Evolutionary conservation across 1,140 invertebrate species (phyloP), one percentile per base, ranked within the genome.

Genomic region (Sogatella furcifera): DNA sequence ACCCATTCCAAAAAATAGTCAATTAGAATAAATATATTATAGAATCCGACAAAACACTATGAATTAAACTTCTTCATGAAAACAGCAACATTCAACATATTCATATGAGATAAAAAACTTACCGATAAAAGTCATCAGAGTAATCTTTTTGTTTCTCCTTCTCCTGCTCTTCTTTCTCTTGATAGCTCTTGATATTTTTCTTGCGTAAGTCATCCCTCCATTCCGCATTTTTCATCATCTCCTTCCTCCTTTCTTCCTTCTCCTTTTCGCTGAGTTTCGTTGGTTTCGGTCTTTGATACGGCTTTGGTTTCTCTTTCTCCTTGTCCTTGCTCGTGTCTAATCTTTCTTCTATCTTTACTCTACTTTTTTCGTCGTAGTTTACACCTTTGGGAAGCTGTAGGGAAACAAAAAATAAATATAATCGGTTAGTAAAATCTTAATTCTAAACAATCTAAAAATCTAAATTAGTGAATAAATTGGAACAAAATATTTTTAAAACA

Each of bases 211-310:
- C 80, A 58, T 91, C 85, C 9, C 87, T 75, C 79, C 81, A 81
- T 59, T 76, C 74, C 1, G 87, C 89, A 76, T 92, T 86, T 24
- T 78, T 72, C 78, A 88, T 85, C 92, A 96, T 96, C 75, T 92
- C 89, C 53, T 78, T 76, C 60, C 88, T 72, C 57, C 77, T 77
- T 49, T 75, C 76, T 69, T 90, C 83, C 64, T 84, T 86, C 70
- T 94, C 90, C 64, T 82, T 78, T 62, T 84, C 82, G 15, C 78
- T 77, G 52, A 88, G 64, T 69, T 53, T 38, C 11, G 34, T 38
- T 38, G 34, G 34, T 38, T 38, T 38, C 34, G 34, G 34, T 38
- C 34, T 38, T 38, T 38, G 34, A 38, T 38, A 38, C 9, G 34
- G 34, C 11, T 38, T 62, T 54, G 14, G 38, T 62, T 60, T 58